These are phyloP conservation scores for Zalophus californianus DNA, from an alignment of 2,797 vertebrate species.

Conservation along the genomic window DNA sequence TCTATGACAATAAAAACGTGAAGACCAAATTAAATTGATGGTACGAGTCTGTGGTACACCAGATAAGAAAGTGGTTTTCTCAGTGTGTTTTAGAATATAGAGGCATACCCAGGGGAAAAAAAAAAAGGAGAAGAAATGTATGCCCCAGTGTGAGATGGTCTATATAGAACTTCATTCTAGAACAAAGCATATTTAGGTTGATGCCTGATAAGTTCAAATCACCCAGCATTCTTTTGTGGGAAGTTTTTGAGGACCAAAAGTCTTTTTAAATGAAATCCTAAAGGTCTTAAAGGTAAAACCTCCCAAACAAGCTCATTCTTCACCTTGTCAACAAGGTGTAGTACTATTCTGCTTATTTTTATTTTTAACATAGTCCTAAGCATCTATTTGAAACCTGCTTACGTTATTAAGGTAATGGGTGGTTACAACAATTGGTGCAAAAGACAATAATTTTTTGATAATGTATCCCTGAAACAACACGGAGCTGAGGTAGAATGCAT, in stretches of 20 bases:
- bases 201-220: conserved; percentile 1
- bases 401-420: conserved; percentile 61
- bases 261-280: conserved; percentile 53
- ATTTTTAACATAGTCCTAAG: not conserved
- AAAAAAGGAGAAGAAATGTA: not conserved
- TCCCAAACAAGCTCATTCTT: conserved; percentile 12
- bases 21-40: conserved; percentile 76
- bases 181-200: conserved; percentile 57
- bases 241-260: conserved; percentile 55
- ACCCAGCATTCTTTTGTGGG: conserved; percentile 16
- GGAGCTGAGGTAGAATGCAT: conserved; percentile 46
- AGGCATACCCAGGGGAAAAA: not conserved
- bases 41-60: conserved; percentile 48
- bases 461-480: conserved; percentile 42
- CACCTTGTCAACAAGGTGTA: conserved; percentile 15
- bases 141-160: not conserved
- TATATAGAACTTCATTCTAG: conserved; percentile 39
- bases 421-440: conserved; percentile 47
- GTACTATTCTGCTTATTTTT: not conserved
- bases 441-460: conserved; percentile 57
- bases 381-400: not conserved
- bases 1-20: conserved; percentile 77
- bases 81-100: conserved; percentile 51
- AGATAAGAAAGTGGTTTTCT: conserved; percentile 79
- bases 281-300: not conserved